Evolutionary conservation across 2,113 vertebrate genomes (phyloP).

Genomic region (Phoenicopterus ruber): DNA sequence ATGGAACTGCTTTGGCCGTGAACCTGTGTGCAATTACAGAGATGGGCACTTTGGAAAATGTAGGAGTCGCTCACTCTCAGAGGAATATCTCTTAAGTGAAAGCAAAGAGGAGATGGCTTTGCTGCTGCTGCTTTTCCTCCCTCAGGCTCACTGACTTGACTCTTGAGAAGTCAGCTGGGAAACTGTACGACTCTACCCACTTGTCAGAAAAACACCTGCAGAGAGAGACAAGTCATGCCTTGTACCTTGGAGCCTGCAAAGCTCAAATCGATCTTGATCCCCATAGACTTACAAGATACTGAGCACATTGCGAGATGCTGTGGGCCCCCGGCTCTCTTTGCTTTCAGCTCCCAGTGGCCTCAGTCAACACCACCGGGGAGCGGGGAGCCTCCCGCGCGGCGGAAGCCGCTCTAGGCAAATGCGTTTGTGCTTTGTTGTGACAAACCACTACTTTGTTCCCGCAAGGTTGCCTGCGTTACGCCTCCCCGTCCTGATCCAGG

Average conservation of each 20-base stretch:
- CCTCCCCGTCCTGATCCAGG: neutral
- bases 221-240: constrained; percentile 18
- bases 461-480: neutral
- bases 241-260: constrained; percentile 11
- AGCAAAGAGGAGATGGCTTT: constrained; percentile 40
- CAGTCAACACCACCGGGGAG: neutral
- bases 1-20: neutral
- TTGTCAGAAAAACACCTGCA: constrained; percentile 56
- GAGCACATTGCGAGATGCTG: neutral
- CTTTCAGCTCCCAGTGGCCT: constrained; percentile 33
- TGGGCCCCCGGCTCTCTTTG: constrained; percentile 25
- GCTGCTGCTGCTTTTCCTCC: constrained; percentile 42
- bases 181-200: neutral
- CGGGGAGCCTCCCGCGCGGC: neutral
- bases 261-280: constrained; percentile 11
- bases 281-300: neutral
- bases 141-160: constrained; percentile 32
- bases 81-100: constrained; percentile 22
- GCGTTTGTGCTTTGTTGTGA: neutral
- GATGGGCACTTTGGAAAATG: neutral
- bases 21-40: neutral
- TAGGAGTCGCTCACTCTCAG: neutral
- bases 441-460: constrained; percentile 1
- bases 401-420: neutral
- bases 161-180: constrained; percentile 56